phyloP scores from a whole-genome alignment of 2,113 vertebrate species.

The Lepisosteus oculatus region DNA sequence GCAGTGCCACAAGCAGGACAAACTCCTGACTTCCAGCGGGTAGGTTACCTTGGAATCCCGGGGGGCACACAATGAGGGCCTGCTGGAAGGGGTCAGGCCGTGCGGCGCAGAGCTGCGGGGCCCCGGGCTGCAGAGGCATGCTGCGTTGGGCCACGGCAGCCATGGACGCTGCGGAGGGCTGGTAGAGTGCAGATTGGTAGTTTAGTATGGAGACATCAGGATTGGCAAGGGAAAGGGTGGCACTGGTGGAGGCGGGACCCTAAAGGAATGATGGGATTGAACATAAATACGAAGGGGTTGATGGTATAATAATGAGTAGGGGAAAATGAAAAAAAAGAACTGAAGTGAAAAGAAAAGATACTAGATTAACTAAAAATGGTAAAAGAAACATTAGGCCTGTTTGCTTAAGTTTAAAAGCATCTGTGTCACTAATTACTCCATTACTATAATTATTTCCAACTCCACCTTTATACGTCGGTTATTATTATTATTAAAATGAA shows the following conservation, averaged over 20 bases:
- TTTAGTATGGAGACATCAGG: conserved; percentile 97
- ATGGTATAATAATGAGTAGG: conserved; percentile 48
- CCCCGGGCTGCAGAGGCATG: conserved; percentile 89
- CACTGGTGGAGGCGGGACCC: conserved; percentile 95
- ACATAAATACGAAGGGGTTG: conserved; percentile 70
- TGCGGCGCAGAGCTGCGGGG: conserved; percentile 87
- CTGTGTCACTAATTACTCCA: too few species aligned
- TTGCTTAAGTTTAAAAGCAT: too few species aligned
- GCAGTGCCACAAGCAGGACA: background rate
- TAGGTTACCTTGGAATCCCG: conserved; percentile 91
- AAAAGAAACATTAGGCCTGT: too few species aligned
- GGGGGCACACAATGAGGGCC: conserved; percentile 97
- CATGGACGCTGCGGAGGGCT: conserved; percentile 95
- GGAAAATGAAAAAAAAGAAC: conserved; percentile 18
- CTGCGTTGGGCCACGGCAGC: conserved; percentile 96
- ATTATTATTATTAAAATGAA: too few species aligned
- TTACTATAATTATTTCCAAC: too few species aligned
- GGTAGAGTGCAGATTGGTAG: conserved; percentile 96
- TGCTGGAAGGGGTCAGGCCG: conserved; percentile 98
- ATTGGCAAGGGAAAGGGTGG: conserved; percentile 94
- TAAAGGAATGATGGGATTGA: conserved; percentile 82
- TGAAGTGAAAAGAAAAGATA: background rate
- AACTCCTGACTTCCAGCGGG: too few species aligned
- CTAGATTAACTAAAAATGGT: background rate
- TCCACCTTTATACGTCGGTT: too few species aligned